These are phyloP conservation scores for Meandrina meandrites DNA, from an alignment of 92 coral and sea anemone species.

Conservation along the genomic window DNA sequence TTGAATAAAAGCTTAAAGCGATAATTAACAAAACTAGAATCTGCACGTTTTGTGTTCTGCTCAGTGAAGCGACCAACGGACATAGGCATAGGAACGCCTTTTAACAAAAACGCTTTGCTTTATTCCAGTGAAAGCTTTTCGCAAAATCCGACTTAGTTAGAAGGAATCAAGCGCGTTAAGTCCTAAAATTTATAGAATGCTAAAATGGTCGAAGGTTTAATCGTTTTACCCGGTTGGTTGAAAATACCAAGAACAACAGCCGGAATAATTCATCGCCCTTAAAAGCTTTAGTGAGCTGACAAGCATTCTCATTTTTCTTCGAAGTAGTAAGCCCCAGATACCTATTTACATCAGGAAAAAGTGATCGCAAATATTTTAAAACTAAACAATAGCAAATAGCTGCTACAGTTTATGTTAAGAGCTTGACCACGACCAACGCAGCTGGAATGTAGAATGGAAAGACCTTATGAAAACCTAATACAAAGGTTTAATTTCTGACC, in stretches of 20 bases:
- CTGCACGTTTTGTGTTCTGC: not conserved
- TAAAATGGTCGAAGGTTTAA: not conserved
- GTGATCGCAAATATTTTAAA: constrained; percentile 3
- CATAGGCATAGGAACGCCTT: not conserved
- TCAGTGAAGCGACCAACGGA: not conserved
- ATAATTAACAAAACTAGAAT: not conserved
- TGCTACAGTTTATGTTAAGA: not conserved
- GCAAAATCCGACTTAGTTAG: not conserved
- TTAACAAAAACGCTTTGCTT: no score
- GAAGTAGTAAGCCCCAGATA: not conserved
- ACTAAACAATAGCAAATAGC: not conserved
- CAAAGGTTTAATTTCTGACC: not conserved
- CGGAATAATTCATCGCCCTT: not conserved
- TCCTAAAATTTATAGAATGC: not conserved
- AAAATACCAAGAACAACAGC: not conserved
- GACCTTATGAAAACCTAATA: no score
- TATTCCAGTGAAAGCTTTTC: not conserved
- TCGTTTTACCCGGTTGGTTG: not conserved
- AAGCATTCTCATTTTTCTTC: not conserved
- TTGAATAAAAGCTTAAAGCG: not conserved
- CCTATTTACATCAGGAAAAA: not conserved
- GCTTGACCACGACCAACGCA: not conserved
- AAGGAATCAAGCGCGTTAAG: not conserved
- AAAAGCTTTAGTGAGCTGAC: not conserved
- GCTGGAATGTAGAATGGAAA: not conserved